Evolutionary conservation across 2,797 vertebrate genomes (phyloP).

Genomic region (Emys orbicularis): DNA sequence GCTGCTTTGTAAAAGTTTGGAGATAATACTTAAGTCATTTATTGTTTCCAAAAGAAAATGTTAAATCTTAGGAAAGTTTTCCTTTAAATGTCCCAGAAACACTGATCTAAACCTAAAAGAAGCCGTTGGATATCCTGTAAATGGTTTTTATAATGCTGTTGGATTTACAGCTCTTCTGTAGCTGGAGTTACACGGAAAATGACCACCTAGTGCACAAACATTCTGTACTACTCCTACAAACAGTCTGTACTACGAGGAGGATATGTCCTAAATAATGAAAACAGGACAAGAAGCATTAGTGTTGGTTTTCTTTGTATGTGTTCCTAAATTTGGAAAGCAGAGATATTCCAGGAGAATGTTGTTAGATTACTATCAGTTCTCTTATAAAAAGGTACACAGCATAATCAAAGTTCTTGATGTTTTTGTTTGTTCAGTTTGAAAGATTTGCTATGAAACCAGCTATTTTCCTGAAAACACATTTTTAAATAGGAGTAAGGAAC

Average conservation of each 20-base stretch:
- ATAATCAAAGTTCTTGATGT: neutral
- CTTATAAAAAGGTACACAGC: neutral
- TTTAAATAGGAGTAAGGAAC: neutral
- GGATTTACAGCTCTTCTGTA: conserved; percentile 69
- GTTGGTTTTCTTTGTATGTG: neutral
- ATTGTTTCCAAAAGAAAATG: conserved; percentile 64
- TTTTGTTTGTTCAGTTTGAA: neutral
- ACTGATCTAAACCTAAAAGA: conserved; percentile 26
- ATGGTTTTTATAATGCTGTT: conserved; percentile 61
- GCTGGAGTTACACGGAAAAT: conserved; percentile 61
- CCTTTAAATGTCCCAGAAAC: conserved; percentile 55
- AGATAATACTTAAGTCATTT: conserved; percentile 61
- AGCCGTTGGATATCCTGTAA: conserved; percentile 36
- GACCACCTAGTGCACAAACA: conserved; percentile 71
- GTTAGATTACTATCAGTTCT: neutral
- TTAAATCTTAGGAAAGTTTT: conserved; percentile 46
- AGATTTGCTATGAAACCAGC: neutral
- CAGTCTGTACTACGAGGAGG: conserved; percentile 44
- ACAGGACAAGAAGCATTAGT: neutral
- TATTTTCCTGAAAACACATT: neutral
- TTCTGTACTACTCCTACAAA: conserved; percentile 49
- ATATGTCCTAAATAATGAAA: conserved; percentile 4
- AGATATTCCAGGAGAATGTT: neutral
- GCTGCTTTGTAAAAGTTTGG: conserved; percentile 43
- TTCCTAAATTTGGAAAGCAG: neutral